Evolutionary conservation across 2,888 invertebrate genomes (phyloP).

Genomic region (Latrodectus elegans): DNA sequence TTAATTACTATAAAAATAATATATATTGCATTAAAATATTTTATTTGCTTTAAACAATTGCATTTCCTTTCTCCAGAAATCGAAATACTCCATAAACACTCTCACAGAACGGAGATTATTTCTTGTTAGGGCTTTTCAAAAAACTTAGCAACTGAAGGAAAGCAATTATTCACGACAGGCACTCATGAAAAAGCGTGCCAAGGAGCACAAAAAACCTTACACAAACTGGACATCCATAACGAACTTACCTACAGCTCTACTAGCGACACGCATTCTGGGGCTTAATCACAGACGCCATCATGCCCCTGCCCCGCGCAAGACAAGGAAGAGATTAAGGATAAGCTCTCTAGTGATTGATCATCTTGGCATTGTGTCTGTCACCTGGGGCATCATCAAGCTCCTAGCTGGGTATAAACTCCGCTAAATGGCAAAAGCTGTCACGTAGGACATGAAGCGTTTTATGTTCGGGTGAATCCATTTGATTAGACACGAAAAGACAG

Average conservation of each 20-base stretch:
- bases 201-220: too few relatives aligned
- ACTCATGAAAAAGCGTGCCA: too few relatives aligned
- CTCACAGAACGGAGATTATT: too few relatives aligned
- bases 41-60: too few relatives aligned
- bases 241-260: background rate
- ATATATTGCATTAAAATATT: too few relatives aligned
- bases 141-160: too few relatives aligned
- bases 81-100: too few relatives aligned
- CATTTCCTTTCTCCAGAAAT: too few relatives aligned
- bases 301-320: conserved; percentile 6
- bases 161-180: too few relatives aligned
- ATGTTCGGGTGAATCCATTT: conserved; percentile 17
- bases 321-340: conserved; percentile 45
- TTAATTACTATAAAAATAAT: too few relatives aligned
- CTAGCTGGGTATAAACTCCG: background rate
- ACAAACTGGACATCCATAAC: background rate
- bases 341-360: conserved; percentile 41
- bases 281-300: conserved; percentile 13
- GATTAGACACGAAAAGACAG: conserved; percentile 17
- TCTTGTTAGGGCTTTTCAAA: too few relatives aligned
- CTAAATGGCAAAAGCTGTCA: conserved; percentile 35
- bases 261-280: background rate
- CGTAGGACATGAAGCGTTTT: conserved; percentile 31
- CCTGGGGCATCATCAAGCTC: conserved; percentile 6
- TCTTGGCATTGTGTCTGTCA: conserved; percentile 47